Evolutionary conservation across 2,113 vertebrate species (phyloP), one percentile per base, ranked within the genome.

Genomic region (Corythornis vintsioides): DNA sequence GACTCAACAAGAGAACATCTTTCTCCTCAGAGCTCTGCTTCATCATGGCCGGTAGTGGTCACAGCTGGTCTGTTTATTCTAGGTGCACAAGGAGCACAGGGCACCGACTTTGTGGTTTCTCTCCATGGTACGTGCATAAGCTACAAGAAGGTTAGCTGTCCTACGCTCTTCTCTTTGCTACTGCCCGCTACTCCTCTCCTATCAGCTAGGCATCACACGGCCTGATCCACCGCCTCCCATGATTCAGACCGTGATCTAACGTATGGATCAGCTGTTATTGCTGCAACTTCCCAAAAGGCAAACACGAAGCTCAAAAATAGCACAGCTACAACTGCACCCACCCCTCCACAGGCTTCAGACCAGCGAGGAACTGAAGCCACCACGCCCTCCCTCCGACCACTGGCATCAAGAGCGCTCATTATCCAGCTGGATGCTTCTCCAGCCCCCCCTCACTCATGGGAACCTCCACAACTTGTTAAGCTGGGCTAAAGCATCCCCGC

Each of bases 221-320:
- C 43, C 29, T 79, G 83, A 84, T 42, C 80, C 56, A 43, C 50
- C 12, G 57, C 53, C n/a, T 50, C 17, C 65, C 45, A 18, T 1
- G 24, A 93, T 73, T 21, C 82, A 81, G 76, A 13, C 45, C 10
- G 6, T 33, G 74, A 87, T 6, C 63, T 82, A 50, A 72, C 55
- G 53, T 65, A 84, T 40, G 70, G 86, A 81, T 57, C 42, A 47
- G 74, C 71, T 81, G 70, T 90, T 79, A 31, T 29, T 2, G 38
- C 38, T 67, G 15, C 25, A 43, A 65, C 59, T 89, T 84, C 79
- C 90, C 79, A 71, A 77, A 91, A 91, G 24, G 47, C 84, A 83
- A 85, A 79, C 83, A 66, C 21, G 33, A 28, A 88, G 52, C 52
- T 77, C 87, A 19, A 52, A 83, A 90, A 93, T 47, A 92, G 73